These are phyloP conservation scores for Psilanteris sp. DNA, from an alignment of 1,140 invertebrate species.

Conservation along the genomic window DNA sequence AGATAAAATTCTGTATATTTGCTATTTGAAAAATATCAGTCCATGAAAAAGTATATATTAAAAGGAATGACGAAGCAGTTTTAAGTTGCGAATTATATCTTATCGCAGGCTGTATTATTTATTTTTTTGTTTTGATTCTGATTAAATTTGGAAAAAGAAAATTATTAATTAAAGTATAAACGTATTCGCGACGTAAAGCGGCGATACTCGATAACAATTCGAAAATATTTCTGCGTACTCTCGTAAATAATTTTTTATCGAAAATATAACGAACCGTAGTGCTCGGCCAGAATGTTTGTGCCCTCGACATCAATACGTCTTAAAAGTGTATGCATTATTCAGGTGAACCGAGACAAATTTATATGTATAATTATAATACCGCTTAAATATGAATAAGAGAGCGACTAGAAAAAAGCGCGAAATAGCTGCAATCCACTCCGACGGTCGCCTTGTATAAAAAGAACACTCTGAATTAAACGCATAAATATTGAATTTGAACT, in stretches of 20 bases:
- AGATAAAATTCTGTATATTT: slow-evolving; percentile 36
- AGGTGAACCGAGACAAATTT: slow-evolving; percentile 2
- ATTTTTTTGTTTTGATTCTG: slow-evolving; percentile 23
- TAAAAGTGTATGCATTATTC: background rate
- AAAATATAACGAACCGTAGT: too few species aligned
- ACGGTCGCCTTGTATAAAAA: slow-evolving; percentile 13
- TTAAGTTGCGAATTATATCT: slow-evolving; percentile 19
- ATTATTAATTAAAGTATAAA: slow-evolving; percentile 24
- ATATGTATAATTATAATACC: slow-evolving; percentile 37
- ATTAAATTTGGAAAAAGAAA: slow-evolving; percentile 33
- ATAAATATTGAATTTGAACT: slow-evolving; percentile 41
- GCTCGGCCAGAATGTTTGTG: background rate
- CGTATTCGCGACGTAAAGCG: background rate
- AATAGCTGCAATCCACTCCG: slow-evolving; percentile 4
- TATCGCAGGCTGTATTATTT: slow-evolving; percentile 26
- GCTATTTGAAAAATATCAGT: slow-evolving; percentile 36
- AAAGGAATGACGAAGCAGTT: slow-evolving; percentile 43
- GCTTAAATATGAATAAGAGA: slow-evolving; percentile 24
- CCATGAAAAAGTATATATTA: slow-evolving; percentile 14
- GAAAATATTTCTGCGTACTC: slow-evolving; percentile 21
- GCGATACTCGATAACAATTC: slow-evolving; percentile 13
- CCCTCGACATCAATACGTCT: background rate
- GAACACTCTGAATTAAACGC: slow-evolving; percentile 14
- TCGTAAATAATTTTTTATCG: background rate
- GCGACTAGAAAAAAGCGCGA: background rate